phyloP scores from a whole-genome alignment of 1,140 invertebrate genomes.

The Drosophila quadrilineata region DNA sequence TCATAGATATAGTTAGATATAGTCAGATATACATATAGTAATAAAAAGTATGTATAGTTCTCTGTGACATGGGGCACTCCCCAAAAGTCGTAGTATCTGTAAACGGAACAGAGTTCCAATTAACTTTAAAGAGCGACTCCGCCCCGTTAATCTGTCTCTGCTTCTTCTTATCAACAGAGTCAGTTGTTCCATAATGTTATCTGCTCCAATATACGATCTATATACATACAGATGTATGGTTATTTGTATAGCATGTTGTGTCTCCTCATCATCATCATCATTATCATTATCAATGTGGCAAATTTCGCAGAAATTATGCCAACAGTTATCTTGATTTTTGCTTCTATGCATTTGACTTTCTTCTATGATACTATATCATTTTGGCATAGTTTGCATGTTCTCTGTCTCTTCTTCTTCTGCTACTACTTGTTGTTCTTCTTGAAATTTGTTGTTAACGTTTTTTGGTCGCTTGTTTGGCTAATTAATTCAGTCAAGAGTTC shows the following conservation, averaged over 20 bases:
- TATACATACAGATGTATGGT: not conserved
- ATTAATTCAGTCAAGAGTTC: slow-evolving; percentile 50
- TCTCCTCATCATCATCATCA: not conserved
- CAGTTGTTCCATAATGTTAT: not conserved
- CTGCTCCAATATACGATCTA: not conserved
- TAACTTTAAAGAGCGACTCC: too few relatives aligned
- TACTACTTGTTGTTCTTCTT: slow-evolving; percentile 5
- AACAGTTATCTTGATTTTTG: slow-evolving; percentile 26
- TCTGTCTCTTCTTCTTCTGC: not conserved
- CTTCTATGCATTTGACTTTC: not conserved
- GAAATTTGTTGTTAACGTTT: slow-evolving; percentile 9
- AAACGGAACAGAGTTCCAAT: too few relatives aligned
- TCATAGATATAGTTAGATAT: too few relatives aligned
- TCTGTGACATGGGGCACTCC: too few relatives aligned
- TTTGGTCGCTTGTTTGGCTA: slow-evolving; percentile 24
- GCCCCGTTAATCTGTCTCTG: not conserved
- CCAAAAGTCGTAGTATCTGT: too few relatives aligned
- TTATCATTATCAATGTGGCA: slow-evolving; percentile 1
- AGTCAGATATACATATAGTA: too few relatives aligned
- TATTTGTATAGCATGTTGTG: not conserved
- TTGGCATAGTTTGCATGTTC: slow-evolving; percentile 33
- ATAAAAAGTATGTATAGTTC: too few relatives aligned
- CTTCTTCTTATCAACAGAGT: not conserved
- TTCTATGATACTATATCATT: too few relatives aligned
- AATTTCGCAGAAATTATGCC: slow-evolving; percentile 26